Evolutionary conservation across 2,797 vertebrate genomes (phyloP).

Genomic region (Mormyrus proboscirostris): DNA sequence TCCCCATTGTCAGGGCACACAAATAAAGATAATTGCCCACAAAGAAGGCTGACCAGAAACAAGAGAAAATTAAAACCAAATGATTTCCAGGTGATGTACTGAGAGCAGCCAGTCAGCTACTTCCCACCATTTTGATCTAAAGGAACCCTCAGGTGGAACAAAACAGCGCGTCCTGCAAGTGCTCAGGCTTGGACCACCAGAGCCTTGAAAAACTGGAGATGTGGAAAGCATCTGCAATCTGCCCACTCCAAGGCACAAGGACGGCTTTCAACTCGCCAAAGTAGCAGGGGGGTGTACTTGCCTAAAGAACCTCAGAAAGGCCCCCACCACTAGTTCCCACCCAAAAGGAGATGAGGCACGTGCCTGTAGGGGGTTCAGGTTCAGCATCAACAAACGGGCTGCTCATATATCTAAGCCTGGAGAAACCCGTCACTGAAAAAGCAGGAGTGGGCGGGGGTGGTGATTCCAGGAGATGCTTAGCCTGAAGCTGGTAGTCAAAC

Average conservation of each 20-base stretch:
- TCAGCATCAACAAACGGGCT: neutral
- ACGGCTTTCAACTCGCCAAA: neutral
- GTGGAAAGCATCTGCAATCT: neutral
- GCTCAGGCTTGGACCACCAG: neutral
- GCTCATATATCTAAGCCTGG: neutral
- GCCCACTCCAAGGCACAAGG: neutral
- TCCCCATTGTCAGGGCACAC: conserved; percentile 42
- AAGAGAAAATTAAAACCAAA: conserved; percentile 54
- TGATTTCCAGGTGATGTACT: conserved; percentile 32
- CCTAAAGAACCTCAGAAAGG: neutral
- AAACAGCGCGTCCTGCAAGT: neutral
- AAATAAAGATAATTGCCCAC: conserved; percentile 44
- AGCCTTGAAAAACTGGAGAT: neutral
- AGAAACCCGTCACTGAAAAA: neutral
- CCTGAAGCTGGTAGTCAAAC: neutral
- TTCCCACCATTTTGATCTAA: neutral
- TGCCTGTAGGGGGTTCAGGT: neutral
- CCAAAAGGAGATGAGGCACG: neutral
- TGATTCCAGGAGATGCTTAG: neutral
- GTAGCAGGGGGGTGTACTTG: neutral
- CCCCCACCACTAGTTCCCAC: neutral
- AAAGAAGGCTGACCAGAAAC: conserved; percentile 34
- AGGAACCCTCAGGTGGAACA: neutral
- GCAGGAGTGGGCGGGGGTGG: neutral
- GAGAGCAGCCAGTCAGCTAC: neutral